Evolutionary conservation across 2,888 invertebrate species (phyloP).

Genomic region (Helleia helle): DNA sequence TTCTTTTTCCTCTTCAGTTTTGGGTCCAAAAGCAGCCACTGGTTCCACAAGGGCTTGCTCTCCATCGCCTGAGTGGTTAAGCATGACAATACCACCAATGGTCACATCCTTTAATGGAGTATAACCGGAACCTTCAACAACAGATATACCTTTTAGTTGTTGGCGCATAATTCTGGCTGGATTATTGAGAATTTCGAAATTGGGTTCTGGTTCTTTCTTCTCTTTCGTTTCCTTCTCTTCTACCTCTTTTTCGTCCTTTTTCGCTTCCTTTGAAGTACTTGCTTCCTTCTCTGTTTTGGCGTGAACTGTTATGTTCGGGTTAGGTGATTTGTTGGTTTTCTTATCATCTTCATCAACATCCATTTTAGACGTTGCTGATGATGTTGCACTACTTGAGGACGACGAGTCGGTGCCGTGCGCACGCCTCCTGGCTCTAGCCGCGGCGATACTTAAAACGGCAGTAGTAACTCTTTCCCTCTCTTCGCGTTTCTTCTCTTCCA

Average conservation of each 20-base stretch:
- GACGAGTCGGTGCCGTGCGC: constrained; percentile 81
- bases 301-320: constrained; percentile 65
- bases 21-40: constrained; percentile 92
- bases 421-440: constrained; percentile 91
- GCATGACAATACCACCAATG: constrained; percentile 97
- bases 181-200: constrained; percentile 92
- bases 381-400: constrained; percentile 71
- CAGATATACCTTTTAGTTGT: constrained; percentile 85
- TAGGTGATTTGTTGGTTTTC: constrained; percentile 61
- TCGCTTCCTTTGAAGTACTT: constrained; percentile 60
- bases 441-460: constrained; percentile 94
- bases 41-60: constrained; percentile 93
- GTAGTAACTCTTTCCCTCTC: constrained; percentile 98
- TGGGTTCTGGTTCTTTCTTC: constrained; percentile 92
- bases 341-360: constrained; percentile 84
- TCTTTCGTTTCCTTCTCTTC: constrained; percentile 61
- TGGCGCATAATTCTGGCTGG: constrained; percentile 96
- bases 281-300: constrained; percentile 61
- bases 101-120: constrained; percentile 91
- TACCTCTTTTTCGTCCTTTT: constrained; percentile 65
- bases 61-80: constrained; percentile 87
- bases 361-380: constrained; percentile 85
- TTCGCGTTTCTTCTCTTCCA: constrained; percentile 99
- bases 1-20: constrained; percentile 95
- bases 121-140: constrained; percentile 88